These are phyloP conservation scores for Trimorus sp. DNA, from an alignment of 2,888 invertebrate genomes.

Conservation along the genomic window DNA sequence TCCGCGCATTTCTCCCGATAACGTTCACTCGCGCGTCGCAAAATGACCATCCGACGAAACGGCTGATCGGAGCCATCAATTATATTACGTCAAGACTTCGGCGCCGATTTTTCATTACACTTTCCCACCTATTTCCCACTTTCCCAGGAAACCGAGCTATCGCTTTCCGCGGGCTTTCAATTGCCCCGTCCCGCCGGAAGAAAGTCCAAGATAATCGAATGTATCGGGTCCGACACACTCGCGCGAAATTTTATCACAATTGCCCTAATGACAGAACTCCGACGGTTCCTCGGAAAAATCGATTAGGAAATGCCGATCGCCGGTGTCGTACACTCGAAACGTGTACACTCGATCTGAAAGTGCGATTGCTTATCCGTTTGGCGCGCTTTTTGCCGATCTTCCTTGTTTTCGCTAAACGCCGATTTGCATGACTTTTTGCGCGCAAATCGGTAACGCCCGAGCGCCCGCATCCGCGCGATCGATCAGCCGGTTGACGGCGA, in stretches of 20 bases:
- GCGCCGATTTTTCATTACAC: slow-evolving; percentile 29
- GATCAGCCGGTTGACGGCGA: slow-evolving; percentile 14
- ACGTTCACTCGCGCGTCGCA: no score
- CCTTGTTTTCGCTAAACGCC: slow-evolving; percentile 34
- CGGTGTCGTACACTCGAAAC: slow-evolving; percentile 32
- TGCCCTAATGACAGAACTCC: slow-evolving; percentile 14
- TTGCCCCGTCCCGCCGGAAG: slow-evolving; percentile 28
- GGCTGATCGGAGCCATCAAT: slow-evolving; percentile 15
- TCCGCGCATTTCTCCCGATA: background rate
- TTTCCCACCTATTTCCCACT: slow-evolving; percentile 44
- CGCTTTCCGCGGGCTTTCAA: slow-evolving; percentile 37
- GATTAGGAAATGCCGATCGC: background rate
- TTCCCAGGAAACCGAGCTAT: no score
- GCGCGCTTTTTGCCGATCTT: slow-evolving; percentile 37
- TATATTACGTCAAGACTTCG: slow-evolving; percentile 26
- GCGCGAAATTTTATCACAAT: slow-evolving; percentile 18
- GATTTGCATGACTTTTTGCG: background rate
- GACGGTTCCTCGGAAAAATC: background rate
- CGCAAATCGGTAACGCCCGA: background rate
- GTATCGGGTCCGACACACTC: background rate
- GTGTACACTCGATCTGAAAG: slow-evolving; percentile 49
- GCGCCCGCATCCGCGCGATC: background rate
- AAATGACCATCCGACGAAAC: no score
- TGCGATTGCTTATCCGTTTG: slow-evolving; percentile 50
- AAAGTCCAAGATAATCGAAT: slow-evolving; percentile 23